Evolutionary conservation across 2,797 vertebrate species (phyloP), one percentile per base, ranked within the genome.

Genomic region (Brotula barbata): DNA sequence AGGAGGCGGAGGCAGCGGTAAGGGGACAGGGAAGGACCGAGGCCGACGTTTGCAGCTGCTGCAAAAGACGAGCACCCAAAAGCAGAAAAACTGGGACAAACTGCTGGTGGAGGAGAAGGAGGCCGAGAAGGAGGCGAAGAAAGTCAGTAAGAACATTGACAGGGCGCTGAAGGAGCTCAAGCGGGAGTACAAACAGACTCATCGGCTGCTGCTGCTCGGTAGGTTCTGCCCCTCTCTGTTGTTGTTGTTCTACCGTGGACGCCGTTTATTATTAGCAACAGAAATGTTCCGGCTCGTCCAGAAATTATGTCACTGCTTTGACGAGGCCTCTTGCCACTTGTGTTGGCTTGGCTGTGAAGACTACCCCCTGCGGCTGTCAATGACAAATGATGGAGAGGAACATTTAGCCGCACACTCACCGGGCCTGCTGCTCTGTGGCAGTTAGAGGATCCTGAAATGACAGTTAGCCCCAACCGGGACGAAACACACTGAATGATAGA

Each of bases 141-240:
- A 92, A 92, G 93, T 96, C 85, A 98, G 95, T 84, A 94, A 94
- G 85, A 92, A 82, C 68, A 97, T 97, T 80, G 96, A 97, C 92
- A 87, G 92, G 77, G 90, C 86, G 77, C 92, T 97, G 28, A 95
- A 94, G 83, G 93, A 95, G 87, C 94, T 96, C 59, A 95, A 94
- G 74, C 90, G 94, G 75, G 95, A 97, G 84, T 95, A 96, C 68
- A 96, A 95, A 84, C 95, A 93, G 87, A 96, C 95, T 3, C 95
- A 97, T 84, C 92, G 95, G 76, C 93, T 98, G 83, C 94, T 98
- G 72, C 91, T 97, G 75, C 90, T 98, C 66, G 96, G 96, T 97
- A 93, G 77, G 95, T 91, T 16, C 15, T 16, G 54, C 16, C 51
- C 17, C 51, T 55, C 31, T 67, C 14, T 72, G 46, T 58, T 73